Evolutionary conservation across 2,113 vertebrate species (phyloP), one percentile per base, ranked within the genome.

Genomic region (Anguilla japonica): DNA sequence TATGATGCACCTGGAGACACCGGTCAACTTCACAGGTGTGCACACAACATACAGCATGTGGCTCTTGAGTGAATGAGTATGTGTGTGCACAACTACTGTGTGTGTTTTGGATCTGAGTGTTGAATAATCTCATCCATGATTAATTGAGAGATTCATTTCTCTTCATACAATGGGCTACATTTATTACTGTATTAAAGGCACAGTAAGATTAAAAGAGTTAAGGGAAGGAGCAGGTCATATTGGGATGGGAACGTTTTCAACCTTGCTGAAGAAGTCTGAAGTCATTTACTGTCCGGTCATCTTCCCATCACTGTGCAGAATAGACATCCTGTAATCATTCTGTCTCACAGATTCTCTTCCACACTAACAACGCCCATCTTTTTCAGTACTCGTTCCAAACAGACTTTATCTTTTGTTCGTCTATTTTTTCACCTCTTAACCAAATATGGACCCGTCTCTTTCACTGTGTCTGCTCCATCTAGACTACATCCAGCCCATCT

Each of bases 401-500:
- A 67, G 75, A 14, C 4, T 53, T 57, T 57, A 20, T 22, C n/a
- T 81, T 86, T 79, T 3, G 13, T 79, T 15, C 29, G 16, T 67
- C 18, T 16, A 41, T 50, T 29, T 34, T 56, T 57, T 34, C 5
- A 39, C 4, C 16, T 39, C 9, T 57, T 18, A 29, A 57, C 7
- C 13, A 18, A n/a, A 16, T 57, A 20, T 6, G 1, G 1, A n/a
- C 20, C 41, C 80, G 83, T 9, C n/a, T 46, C 41, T 75, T 13
- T 40, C 60, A 75, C 20, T 16, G 79, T 80, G 57, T 56, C 85
- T 85, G 75, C 56, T 80, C 79, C 87, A 90, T 79, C 75, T 93
- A 99, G 98, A 96, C 89, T 94, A 93, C 41, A 92, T 99, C 89
- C 96, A 97, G 89, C 97, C 98, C 0, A 91, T 98, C 86, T 99